Conservation (phyloP, 2,888 invertebrate genomes). For the Dicranocentrus wangi region DNA sequence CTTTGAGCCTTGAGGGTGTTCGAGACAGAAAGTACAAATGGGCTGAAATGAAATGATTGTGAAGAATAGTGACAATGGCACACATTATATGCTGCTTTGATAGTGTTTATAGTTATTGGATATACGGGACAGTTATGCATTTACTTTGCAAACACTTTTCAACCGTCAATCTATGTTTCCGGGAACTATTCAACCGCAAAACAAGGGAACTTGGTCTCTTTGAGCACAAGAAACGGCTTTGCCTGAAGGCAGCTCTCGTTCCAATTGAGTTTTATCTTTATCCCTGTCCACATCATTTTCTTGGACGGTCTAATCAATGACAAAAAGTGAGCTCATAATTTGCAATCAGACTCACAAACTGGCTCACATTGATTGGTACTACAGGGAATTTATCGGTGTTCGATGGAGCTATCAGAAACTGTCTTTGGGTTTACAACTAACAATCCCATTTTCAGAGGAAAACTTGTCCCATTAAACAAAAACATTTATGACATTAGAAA, state of each 20-base stretch:
- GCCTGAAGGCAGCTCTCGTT: no score
- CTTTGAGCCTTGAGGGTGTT: constrained; percentile 15
- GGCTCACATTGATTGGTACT: constrained; percentile 28
- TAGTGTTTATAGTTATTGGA: no score
- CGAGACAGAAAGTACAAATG: constrained; percentile 13
- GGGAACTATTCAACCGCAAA: neutral
- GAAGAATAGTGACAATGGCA: neutral
- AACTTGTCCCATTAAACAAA: constrained; percentile 55
- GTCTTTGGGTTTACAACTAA: constrained; percentile 33
- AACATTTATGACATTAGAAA: constrained; percentile 38
- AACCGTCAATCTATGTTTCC: neutral
- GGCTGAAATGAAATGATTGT: neutral
- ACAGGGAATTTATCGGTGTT: constrained; percentile 25
- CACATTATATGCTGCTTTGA: neutral
- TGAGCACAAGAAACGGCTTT: no score
- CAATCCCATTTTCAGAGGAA: constrained; percentile 36
- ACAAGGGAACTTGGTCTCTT: neutral
- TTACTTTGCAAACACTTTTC: neutral
- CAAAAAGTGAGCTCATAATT: constrained; percentile 41
- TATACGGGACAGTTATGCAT: neutral
- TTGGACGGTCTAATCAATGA: no score
- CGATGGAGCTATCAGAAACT: constrained; percentile 4
- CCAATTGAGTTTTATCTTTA: no score
- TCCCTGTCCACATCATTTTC: no score
- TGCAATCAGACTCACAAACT: constrained; percentile 41